Evolutionary conservation across 1,140 invertebrate genomes (phyloP), one percentile per base, ranked within the genome.

Genomic region (Drosophila bifasciata): DNA sequence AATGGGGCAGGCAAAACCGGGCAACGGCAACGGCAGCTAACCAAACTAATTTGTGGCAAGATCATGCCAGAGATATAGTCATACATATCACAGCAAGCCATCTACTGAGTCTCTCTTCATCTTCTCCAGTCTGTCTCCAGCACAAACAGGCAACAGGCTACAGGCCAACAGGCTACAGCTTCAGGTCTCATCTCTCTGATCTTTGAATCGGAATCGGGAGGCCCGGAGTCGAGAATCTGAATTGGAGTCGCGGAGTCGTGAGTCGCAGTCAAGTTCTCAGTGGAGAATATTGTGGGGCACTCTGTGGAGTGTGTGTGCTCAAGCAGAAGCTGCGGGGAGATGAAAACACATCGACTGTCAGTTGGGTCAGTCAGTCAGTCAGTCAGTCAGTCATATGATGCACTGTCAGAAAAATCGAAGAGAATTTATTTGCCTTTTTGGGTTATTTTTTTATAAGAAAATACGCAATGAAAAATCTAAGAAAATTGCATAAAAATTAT

Each of bases 41-140:
- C 81, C 81, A 88, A 86, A 86, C 81, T 86, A 88, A 86, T 88
- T 86, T 86, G 81, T 86, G 83, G 81, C 70, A 86, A 88, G 81
- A 86, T 86, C 81, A 86, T 86, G 83, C 83, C 83, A 81, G 83
- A 88, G 81, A 86, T 86, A 86, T 81, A 88, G 81, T 73, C 81
- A 86, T 81, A 83, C 74, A 80, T 81, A 83, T 83, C 78, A 80
- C 79, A 83, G 79, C 79, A 72, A 83, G 79, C 73, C 58, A 61
- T 61, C 32, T 19, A n/a, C 52, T 15, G 59, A 25, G 25, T 36
- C 36, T 50, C 50, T 41, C n/a, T n/a, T n/a, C n/a, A n/a, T n/a
- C n/a, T n/a, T n/a, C n/a, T n/a, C n/a, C n/a, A 21, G 36, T 28
- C 25, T 16, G 25, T 39, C 59, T 8, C 41, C 41, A 49, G 45